These are phyloP conservation scores for Saccostrea glomerata DNA, from an alignment of 1,140 invertebrate genomes.

Conservation along the genomic window DNA sequence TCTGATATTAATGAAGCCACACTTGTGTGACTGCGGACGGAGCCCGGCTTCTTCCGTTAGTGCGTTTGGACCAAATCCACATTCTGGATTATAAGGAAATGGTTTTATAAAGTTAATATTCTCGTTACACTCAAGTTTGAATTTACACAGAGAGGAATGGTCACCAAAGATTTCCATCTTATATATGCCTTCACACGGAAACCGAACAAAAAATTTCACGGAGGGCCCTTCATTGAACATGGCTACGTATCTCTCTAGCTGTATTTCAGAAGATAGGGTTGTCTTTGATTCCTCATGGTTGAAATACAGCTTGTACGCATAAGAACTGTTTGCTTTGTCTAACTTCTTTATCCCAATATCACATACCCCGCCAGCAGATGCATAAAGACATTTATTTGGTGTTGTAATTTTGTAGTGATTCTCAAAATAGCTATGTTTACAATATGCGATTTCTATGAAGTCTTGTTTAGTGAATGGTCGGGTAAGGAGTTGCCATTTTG, in stretches of 20 bases:
- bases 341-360: slow-evolving; percentile 26
- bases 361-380: slow-evolving; percentile 33
- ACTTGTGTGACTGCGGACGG: slow-evolving; percentile 31
- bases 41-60: slow-evolving; percentile 43
- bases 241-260: slow-evolving; percentile 44
- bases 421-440: slow-evolving; percentile 47
- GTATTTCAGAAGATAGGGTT: slow-evolving; percentile 31
- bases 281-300: slow-evolving; percentile 45
- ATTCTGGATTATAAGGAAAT: slow-evolving; percentile 46
- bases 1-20: slow-evolving; percentile 35
- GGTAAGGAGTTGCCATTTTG: slow-evolving; percentile 67
- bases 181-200: slow-evolving; percentile 50
- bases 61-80: slow-evolving; percentile 52
- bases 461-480: slow-evolving; percentile 60
- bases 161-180: slow-evolving; percentile 47
- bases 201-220: slow-evolving; percentile 44
- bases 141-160: slow-evolving; percentile 44
- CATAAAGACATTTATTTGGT: slow-evolving; percentile 26
- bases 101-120: slow-evolving; percentile 38
- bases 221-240: slow-evolving; percentile 37
- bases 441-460: slow-evolving; percentile 49
- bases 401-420: slow-evolving; percentile 53
- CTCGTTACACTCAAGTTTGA: slow-evolving; percentile 56
- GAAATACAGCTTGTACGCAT: slow-evolving; percentile 43
- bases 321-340: background rate